Conservation (phyloP, 1,140 invertebrate species). For the Drosophila littoralis region DNA sequence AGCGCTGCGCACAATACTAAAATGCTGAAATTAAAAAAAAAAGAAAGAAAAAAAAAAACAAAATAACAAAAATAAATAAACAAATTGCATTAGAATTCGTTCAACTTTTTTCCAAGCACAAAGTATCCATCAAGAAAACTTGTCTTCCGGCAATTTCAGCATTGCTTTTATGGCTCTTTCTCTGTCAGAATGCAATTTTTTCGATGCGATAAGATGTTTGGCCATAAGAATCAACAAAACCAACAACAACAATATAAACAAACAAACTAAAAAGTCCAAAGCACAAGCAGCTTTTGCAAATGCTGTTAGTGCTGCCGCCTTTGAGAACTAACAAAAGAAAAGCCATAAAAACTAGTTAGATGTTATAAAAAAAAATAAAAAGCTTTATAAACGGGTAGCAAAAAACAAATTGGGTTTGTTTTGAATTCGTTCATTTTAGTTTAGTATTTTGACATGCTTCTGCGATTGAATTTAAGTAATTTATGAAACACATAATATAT, state of each 20-base stretch:
- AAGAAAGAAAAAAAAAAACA: conserved; percentile 4
- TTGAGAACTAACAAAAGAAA: neutral
- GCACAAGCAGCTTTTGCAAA: neutral
- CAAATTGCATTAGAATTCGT: conserved; percentile 10
- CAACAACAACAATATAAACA: conserved; percentile 52
- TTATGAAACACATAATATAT: no score
- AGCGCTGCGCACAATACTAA: conserved; percentile 62
- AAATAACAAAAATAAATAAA: no score
- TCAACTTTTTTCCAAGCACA: neutral
- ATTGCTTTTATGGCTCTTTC: neutral
- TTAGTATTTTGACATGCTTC: neutral
- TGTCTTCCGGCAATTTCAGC: conserved; percentile 20
- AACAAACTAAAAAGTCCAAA: conserved; percentile 52
- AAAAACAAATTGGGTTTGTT: no score
- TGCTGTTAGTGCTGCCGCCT: neutral
- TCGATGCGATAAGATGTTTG: conserved; percentile 53
- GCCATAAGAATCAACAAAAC: conserved; percentile 6
- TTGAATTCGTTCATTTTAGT: neutral
- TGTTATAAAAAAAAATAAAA: neutral
- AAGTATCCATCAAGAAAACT: conserved; percentile 13
- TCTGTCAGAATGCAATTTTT: conserved; percentile 35
- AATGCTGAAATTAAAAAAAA: conserved; percentile 60
- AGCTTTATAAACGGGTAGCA: neutral
- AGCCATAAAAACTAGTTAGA: neutral
- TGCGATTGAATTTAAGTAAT: neutral